Evolutionary conservation across 2,888 invertebrate genomes (phyloP), one percentile per base, ranked within the genome.

Genomic region (Anthrax anthrax): DNA sequence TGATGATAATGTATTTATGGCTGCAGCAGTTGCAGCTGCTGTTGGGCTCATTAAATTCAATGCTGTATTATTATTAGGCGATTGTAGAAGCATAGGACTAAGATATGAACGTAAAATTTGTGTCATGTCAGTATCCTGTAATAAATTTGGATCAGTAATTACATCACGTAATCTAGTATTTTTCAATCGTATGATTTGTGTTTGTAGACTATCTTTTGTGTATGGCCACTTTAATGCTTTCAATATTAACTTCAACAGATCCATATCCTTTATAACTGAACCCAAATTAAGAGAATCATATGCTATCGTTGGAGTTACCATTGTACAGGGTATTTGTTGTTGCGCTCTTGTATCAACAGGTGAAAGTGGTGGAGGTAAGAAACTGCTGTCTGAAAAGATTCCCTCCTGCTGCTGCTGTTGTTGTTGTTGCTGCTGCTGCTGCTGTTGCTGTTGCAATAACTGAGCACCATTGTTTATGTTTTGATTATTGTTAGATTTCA

Each of bases 221-320:
- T 59, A 58, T 6, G 65, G 62, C 67, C 67, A 67, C 52, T 68
- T 65, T 0, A 67, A 52, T 1, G 68, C 67, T 49, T 65, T 67
- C 4, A 68, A 52, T 46, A 67, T 68, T n/a, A 67, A 55, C 44
- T 59, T 63, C 12, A 67, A 47, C n/a, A 67, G 54, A 47, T 67
- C 68, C 10, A 60, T 57, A 55, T 67, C 67, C 38, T 62, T 60
- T 23, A 67, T 67, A 6, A 67, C 64, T 47, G 61, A 60, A 3
- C 67, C 67, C 37, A 67, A 51, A 18, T 61, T 56, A 40, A 67
- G 57, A 14, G 48, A 48, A 37, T 63, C 58, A 13, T 64, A 63
- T 34, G 41, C 17, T 36, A 29, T 12, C 43, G 44, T 38, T 53
- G 27, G 38, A 16, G 16, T 47, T 49, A 4, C 42, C 40, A 2